phyloP scores from a whole-genome alignment of 2,113 vertebrate species.

The Alligator sinensis region DNA sequence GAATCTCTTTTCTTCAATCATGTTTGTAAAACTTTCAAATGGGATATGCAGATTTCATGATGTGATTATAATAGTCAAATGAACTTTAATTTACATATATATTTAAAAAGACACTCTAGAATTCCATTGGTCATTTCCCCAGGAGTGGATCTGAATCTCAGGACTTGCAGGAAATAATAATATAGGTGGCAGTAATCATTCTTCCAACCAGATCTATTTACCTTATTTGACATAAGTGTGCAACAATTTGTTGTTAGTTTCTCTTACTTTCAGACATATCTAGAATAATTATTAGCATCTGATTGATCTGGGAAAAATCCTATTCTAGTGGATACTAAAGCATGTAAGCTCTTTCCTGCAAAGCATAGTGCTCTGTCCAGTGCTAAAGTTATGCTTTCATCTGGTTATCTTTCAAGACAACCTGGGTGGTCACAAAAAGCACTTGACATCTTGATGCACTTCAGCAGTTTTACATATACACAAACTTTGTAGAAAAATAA shows the following conservation, averaged over 20 bases:
- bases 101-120: conserved; percentile 2
- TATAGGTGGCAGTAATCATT: not conserved
- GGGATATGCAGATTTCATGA: not conserved
- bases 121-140: not conserved
- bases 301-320: conserved; percentile 62
- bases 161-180: conserved; percentile 9
- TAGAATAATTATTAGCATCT: conserved; percentile 71
- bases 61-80: not conserved
- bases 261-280: conserved; percentile 63
- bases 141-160: not conserved
- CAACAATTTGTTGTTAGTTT: conserved; percentile 37
- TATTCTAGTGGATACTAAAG: conserved; percentile 30
- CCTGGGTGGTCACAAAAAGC: conserved; percentile 99
- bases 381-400: conserved; percentile 93
- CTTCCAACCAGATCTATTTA: conserved; percentile 34
- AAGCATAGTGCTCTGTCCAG: conserved; percentile 76
- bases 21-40: conserved; percentile 17
- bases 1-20: not conserved
- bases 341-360: conserved; percentile 51
- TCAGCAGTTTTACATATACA: conserved; percentile 99
- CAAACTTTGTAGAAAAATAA: conserved; percentile 99
- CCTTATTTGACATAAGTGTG: not conserved
- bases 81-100: not conserved
- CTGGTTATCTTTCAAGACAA: conserved; percentile 99
- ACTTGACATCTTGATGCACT: conserved; percentile 99